Evolutionary conservation across 2,113 vertebrate genomes (phyloP), one percentile per base, ranked within the genome.

Genomic region (Limnothrissa miodon): DNA sequence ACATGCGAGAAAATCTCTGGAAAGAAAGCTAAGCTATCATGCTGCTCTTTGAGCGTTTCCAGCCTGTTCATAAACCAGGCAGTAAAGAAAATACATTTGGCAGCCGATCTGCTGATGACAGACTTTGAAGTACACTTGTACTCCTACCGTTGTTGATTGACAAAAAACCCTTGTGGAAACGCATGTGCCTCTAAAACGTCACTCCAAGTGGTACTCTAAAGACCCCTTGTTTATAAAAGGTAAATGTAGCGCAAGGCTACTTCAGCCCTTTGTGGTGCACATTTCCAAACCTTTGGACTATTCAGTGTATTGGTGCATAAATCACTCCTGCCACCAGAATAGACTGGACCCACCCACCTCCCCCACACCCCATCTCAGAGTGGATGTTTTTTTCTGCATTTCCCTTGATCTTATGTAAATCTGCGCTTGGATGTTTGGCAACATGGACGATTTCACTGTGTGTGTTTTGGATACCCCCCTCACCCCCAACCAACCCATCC

Each of bases 51-150:
- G 1, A 36, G 66, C 11, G 15, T 33, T 74, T 74, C 66, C 66
- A 74, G 66, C 29, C 66, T 74, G 66, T 74, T 33, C 33, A 36
- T 74, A 29, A 74, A 13, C 29, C 29, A 74, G 29, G 1, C 62
- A 70, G 66, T 33, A 74, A 74, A 74, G 66, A 74, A 74, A 74
- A 74, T 74, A 74, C 33, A 74, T 74, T 74, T 36, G 66, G 66
- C 11, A 74, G 66, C 66, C 36, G 66, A 74, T 74, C 66, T 13
- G 33, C 29, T 74, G 66, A 74, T 74, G 66, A 74, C 66, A 74
- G 66, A 74, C 36, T 74, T 36, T 74, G 29, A 74, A 74, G 66
- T 33, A 39, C 66, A 74, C 66, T 74, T 74, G 66, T 74, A 36
- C 66, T 74, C 66, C 10, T 74, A 74, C 66, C 29, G 8, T 29